Evolutionary conservation across 2,113 vertebrate species (phyloP).

Genomic region (Coreoperca whiteheadi): DNA sequence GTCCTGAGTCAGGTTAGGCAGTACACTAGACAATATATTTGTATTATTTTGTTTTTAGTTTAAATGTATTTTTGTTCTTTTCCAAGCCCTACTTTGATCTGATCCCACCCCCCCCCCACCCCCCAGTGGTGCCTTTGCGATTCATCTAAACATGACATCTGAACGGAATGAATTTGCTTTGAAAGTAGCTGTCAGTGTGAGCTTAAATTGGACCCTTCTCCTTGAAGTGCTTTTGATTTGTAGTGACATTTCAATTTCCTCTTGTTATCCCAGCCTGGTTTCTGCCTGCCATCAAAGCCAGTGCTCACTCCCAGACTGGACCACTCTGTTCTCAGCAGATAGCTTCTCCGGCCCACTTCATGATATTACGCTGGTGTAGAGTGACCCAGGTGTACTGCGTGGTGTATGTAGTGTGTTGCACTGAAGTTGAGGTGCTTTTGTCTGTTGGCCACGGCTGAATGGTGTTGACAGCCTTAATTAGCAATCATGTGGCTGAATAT

Average conservation of each 20-base stretch:
- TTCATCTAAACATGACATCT: conserved; percentile 59
- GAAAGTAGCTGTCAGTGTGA: conserved; percentile 70
- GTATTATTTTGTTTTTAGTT: conserved; percentile 32
- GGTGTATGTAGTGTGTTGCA: not conserved
- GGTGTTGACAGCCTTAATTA: not conserved
- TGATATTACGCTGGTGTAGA: conserved; percentile 18
- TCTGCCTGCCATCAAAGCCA: conserved; percentile 51
- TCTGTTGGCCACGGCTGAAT: not conserved
- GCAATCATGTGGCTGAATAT: not conserved
- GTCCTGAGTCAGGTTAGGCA: not conserved
- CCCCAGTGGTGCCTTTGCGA: conserved; percentile 21
- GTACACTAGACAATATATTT: conserved; percentile 18
- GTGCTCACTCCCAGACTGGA: conserved; percentile 42
- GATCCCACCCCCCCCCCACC: too few relatives aligned
- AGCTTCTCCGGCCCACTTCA: conserved; percentile 29
- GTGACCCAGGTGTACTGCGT: conserved; percentile 38
- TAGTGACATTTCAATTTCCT: conserved; percentile 84
- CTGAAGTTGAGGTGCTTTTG: not conserved
- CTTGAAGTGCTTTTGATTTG: conserved; percentile 76
- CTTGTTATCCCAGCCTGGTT: conserved; percentile 69
- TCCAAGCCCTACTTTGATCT: conserved; percentile 19
- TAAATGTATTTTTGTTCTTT: conserved; percentile 8
- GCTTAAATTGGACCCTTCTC: conserved; percentile 71
- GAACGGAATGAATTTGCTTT: conserved; percentile 66
- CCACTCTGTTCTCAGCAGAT: conserved; percentile 46